These are phyloP conservation scores for Pollimyrus isidori DNA, from an alignment of 2,113 vertebrate species.

Conservation along the genomic window DNA sequence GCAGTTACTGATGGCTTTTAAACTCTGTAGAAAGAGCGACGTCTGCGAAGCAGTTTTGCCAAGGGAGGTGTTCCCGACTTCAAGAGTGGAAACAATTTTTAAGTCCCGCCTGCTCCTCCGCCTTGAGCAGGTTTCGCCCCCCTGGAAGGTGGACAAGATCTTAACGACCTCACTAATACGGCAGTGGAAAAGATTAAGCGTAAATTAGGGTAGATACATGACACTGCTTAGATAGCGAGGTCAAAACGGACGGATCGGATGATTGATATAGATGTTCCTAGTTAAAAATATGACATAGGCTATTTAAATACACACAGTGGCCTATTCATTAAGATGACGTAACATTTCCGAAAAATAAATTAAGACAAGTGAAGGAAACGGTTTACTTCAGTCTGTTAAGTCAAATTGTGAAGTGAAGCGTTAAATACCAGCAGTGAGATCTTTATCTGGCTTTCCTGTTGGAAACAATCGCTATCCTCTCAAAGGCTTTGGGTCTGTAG, in stretches of 20 bases:
- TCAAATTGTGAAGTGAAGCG: conserved; percentile 55
- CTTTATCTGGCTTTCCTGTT: conserved; percentile 62
- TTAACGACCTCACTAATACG: conserved; percentile 18
- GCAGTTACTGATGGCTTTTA: neutral
- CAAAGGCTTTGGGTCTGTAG: conserved; percentile 57
- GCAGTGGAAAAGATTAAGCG: neutral
- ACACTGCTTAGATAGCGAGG: neutral
- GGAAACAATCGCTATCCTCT: conserved; percentile 66
- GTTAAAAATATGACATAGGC: neutral
- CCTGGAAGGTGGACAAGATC: conserved; percentile 26
- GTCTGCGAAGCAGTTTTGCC: conserved; percentile 26
- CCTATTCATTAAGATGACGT: neutral
- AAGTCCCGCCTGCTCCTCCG: conserved; percentile 35
- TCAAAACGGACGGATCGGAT: neutral
- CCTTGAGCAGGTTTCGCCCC: conserved; percentile 33
- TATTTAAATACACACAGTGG: neutral
- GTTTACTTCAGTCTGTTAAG: conserved; percentile 24
- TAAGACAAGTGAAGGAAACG: conserved; percentile 5
- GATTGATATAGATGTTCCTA: neutral
- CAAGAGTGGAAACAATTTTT: conserved; percentile 39
- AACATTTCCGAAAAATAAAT: conserved; percentile 1
- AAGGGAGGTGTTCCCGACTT: conserved; percentile 36
- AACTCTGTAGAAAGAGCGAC: neutral
- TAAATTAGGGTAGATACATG: neutral
- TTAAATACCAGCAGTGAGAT: conserved; percentile 58